These are phyloP conservation scores for Palythoa caribaeorum DNA, from an alignment of 92 coral and sea anemone species.

Conservation along the genomic window DNA sequence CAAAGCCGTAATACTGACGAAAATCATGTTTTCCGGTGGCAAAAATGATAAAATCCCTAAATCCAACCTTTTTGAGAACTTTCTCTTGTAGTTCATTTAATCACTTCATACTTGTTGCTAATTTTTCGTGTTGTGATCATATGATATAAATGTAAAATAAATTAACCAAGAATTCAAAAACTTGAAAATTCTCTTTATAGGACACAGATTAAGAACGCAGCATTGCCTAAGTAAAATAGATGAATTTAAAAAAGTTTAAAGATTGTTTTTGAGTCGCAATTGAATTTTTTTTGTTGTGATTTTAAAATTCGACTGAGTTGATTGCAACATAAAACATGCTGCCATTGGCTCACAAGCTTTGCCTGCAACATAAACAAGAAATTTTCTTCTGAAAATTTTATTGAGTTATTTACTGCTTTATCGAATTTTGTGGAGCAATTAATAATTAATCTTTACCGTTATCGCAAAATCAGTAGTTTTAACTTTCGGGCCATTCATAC, in stretches of 20 bases:
- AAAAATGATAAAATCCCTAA: neutral
- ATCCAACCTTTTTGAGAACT: neutral
- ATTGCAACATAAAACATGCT: neutral
- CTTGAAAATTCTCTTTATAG: neutral
- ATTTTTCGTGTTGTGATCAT: neutral
- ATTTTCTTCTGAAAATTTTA: too few species aligned
- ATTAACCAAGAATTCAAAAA: neutral
- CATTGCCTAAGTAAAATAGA: constrained; percentile 1
- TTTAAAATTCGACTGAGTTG: neutral
- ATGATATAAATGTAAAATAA: neutral
- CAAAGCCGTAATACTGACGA: neutral
- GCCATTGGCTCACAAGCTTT: too few species aligned
- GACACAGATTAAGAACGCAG: constrained; percentile 5
- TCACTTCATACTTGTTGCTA: neutral
- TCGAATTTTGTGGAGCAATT: neutral
- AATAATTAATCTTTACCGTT: constrained; percentile 26
- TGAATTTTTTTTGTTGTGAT: neutral
- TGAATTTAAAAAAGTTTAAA: constrained; percentile 8
- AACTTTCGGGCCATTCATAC: neutral
- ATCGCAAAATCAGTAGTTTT: neutral
- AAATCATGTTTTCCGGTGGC: neutral
- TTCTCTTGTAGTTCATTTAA: neutral
- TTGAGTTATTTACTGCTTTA: neutral
- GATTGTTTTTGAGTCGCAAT: neutral
- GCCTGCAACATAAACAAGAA: too few species aligned